phyloP scores from a whole-genome alignment of 2,888 invertebrate species.

The Chirona hameri region DNA sequence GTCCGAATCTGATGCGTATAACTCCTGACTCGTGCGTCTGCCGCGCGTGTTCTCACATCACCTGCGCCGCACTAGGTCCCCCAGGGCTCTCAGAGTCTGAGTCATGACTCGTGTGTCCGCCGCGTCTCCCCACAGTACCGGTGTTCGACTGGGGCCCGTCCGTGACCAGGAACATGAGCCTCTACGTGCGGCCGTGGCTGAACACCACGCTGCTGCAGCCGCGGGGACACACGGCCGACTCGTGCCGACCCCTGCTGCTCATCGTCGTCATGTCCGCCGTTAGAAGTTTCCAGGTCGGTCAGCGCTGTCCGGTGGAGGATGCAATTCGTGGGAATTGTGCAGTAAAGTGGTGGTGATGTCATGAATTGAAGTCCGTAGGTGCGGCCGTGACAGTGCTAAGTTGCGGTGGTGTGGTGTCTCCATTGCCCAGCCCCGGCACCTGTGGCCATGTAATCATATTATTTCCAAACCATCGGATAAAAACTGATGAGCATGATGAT shows the following conservation, averaged over 20 bases:
- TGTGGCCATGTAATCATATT: no score
- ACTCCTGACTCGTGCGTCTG: background rate
- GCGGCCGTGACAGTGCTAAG: no score
- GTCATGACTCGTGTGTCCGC: background rate
- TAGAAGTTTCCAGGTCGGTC: constrained; percentile 9
- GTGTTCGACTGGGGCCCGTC: constrained; percentile 8
- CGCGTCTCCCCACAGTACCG: background rate
- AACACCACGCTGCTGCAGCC: constrained; percentile 28
- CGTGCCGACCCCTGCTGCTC: constrained; percentile 27
- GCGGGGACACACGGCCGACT: background rate
- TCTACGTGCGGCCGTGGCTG: background rate
- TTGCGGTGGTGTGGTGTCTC: no score
- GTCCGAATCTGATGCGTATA: background rate
- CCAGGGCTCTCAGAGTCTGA: no score
- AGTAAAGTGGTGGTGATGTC: no score
- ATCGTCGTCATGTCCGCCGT: constrained; percentile 29
- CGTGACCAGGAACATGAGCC: constrained; percentile 28
- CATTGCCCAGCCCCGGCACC: no score
- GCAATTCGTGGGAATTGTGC: no score
- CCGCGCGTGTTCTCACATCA: background rate
- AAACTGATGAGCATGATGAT: no score
- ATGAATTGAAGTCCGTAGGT: no score
- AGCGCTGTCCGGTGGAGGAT: constrained; percentile 1
- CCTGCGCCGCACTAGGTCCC: no score
- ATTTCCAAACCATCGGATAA: no score